These are phyloP conservation scores for Pachyramphus minor DNA, from an alignment of 2,113 vertebrate genomes.

Conservation along the genomic window DNA sequence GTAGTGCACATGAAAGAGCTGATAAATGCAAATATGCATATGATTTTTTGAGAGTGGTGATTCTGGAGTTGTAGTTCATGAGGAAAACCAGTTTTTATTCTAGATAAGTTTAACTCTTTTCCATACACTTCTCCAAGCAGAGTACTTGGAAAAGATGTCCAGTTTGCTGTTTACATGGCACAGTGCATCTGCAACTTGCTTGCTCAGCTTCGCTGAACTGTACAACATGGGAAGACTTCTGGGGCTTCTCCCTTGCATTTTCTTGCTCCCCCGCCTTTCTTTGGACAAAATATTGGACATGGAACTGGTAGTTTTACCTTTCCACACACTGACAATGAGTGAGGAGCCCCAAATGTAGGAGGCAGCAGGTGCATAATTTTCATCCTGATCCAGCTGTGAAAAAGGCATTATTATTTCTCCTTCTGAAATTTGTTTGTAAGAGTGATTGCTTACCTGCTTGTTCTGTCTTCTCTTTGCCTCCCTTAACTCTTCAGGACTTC, in stretches of 20 bases:
- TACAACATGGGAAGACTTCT: background rate
- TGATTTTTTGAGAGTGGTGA: background rate
- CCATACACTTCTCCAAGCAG: background rate
- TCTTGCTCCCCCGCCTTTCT: background rate
- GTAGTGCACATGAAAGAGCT: background rate
- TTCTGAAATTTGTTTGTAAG: background rate
- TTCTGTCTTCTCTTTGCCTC: background rate
- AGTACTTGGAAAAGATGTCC: background rate
- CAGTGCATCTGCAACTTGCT: background rate
- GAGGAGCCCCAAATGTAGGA: background rate
- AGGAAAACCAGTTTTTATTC: background rate
- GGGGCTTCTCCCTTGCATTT: background rate
- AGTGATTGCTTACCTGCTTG: background rate
- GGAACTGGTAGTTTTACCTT: background rate
- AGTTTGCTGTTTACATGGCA: background rate
- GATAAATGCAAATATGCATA: background rate
- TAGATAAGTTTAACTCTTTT: background rate
- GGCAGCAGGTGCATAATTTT: background rate
- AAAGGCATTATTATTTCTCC: background rate
- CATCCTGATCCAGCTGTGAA: background rate
- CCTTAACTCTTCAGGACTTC: constrained; percentile 80
- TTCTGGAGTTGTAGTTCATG: background rate
- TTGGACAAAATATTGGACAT: background rate
- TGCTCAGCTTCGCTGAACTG: background rate
- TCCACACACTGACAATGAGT: background rate